Conservation (phyloP, 2,888 invertebrate genomes). For the Psylliodes chrysocephalus region DNA sequence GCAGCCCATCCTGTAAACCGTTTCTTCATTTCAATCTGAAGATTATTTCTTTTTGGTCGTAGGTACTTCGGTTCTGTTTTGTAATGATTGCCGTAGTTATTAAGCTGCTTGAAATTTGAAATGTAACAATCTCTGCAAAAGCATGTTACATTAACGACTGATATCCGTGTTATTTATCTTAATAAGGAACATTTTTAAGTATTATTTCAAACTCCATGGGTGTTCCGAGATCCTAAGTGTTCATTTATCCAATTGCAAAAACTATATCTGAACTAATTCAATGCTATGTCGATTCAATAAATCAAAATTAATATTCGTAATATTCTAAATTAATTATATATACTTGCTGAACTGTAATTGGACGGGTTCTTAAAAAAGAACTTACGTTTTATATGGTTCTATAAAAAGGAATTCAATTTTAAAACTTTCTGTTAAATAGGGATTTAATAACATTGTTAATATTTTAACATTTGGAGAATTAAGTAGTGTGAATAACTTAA, state of each 20-base stretch:
- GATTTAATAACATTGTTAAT: no score
- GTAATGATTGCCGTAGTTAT: conserved; percentile 34
- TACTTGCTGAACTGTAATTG: no score
- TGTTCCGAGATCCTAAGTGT: conserved; percentile 36
- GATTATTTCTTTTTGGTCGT: conserved; percentile 17
- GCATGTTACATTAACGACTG: conserved; percentile 40
- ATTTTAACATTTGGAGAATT: no score
- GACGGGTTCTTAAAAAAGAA: no score
- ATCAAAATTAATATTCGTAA: conserved; percentile 1
- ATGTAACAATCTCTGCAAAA: conserved; percentile 41
- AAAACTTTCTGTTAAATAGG: no score
- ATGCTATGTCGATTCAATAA: conserved; percentile 19
- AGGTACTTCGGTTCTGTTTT: conserved; percentile 22
- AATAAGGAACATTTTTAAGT: conserved; percentile 38
- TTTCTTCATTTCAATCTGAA: conserved; percentile 24
- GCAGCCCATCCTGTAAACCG: conserved; percentile 4
- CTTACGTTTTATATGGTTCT: no score
- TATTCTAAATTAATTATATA: neutral
- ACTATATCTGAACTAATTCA: conserved; percentile 26
- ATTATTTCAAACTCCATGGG: conserved; percentile 40
- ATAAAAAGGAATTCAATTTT: no score
- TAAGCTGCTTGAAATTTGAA: conserved; percentile 38
- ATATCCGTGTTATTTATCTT: conserved; percentile 40
- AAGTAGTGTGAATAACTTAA: no score
- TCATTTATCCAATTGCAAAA: conserved; percentile 37